Base-by-base conservation (phyloP, 2,888 invertebrate genomes). In the Hofmannophila pseudospretella region DNA sequence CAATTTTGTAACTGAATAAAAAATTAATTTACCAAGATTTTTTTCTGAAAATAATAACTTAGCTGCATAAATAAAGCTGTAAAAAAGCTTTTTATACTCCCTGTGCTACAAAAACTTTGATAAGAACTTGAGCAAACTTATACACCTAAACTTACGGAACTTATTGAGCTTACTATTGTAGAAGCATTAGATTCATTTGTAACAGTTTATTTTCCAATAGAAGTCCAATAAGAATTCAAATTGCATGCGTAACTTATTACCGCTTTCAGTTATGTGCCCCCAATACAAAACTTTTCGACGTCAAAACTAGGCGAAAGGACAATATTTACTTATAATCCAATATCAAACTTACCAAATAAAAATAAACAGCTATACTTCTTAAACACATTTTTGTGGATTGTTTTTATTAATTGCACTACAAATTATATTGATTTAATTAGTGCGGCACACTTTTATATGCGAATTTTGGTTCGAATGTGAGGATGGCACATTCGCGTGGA, bases 401-500 rank as follows among this genome's bases (percentile, higher is more conserved):
- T 13, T 35, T 7, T 54, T 51, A 54, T 45, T 55, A 53, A 54
- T 57, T 62, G 49, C 67, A 71, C 62, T 66, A 62, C 25, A 49
- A 58, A 51, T 49, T 58, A 54, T 54, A 45, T 51, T 47, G 51
- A 20, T 25, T 51, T 52, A 45, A 60, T 52, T 53, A 49, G 43
- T 49, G 55, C 54, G 52, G 54, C 69, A 72, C 75, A 78, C 70
- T 73, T 71, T 68, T 71, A 67, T 58, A 73, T 73, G 77, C 79
- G 69, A 78, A 69, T 65, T 72, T 68, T 66, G 51, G 62, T 66
- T 58, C 71, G 67, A 75, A 62, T 73, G 66, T 76, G 67, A 75
- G 68, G 70, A 76, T 74, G 66, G 72, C 67, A 82, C 85, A 85
- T 85, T 84, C 81, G 81, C 85, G 74, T 67, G 61, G 66, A 74